Percentiles rank a stretch among this genome's conserved stretches.
These are phyloP conservation scores for Selenia dentaria DNA, from an alignment of 2,888 invertebrate species.

Conservation along the genomic window DNA sequence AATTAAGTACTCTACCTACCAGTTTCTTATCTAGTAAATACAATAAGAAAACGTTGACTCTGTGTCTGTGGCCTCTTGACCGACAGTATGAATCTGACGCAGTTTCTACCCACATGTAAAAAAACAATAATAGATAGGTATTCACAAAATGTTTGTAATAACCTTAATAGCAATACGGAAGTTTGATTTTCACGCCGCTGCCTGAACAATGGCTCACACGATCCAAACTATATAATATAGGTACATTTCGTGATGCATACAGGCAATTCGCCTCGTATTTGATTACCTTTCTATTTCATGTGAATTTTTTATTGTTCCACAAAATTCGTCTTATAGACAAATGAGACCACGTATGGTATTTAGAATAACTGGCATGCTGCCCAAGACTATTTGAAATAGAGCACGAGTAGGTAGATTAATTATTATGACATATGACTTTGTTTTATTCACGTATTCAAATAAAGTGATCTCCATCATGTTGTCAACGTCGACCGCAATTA, in stretches of 20 bases:
- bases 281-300: conserved; percentile 57
- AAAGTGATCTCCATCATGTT: conserved; percentile 55
- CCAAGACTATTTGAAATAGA: conserved; percentile 71
- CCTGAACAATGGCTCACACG: conserved; percentile 58
- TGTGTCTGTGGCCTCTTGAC: conserved; percentile 29
- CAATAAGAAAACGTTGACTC: conserved; percentile 1
- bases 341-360: conserved; percentile 70
- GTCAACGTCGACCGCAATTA: conserved; percentile 49
- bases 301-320: conserved; percentile 41
- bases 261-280: conserved; percentile 52
- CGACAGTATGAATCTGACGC: conserved; percentile 17
- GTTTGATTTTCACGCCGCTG: conserved; percentile 65
- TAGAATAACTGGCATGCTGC: conserved; percentile 65
- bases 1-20: too few species aligned
- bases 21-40: not conserved
- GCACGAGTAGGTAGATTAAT: conserved; percentile 71
- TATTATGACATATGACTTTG: conserved; percentile 71
- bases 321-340: conserved; percentile 51
- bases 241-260: conserved; percentile 16
- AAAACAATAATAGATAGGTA: conserved; percentile 49
- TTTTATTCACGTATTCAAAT: conserved; percentile 58
- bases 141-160: conserved; percentile 54
- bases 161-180: conserved; percentile 59
- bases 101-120: conserved; percentile 18
- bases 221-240: conserved; percentile 36